Evolutionary conservation across 2,113 vertebrate species (phyloP).

Genomic region (Astur gentilis): DNA sequence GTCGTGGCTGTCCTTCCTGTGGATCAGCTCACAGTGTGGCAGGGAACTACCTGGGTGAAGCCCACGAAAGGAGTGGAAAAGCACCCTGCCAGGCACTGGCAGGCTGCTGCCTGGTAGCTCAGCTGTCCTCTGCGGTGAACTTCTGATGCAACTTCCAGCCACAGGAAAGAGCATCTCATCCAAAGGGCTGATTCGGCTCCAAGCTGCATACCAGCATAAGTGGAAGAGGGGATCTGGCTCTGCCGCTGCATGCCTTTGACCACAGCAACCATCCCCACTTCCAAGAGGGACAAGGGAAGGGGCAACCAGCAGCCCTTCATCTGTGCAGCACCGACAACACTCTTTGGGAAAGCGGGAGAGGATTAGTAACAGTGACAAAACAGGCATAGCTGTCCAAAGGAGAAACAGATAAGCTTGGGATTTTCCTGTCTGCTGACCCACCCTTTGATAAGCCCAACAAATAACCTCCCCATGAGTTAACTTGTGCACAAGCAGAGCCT

Average conservation of each 20-base stretch:
- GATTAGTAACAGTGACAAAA: slow-evolving; percentile 9
- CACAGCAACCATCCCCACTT: background rate
- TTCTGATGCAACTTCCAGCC: slow-evolving; percentile 52
- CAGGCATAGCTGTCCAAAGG: background rate
- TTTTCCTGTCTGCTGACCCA: slow-evolving; percentile 38
- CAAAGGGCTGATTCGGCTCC: background rate
- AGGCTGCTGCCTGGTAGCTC: background rate
- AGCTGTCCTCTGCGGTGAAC: slow-evolving; percentile 5
- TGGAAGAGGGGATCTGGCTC: slow-evolving; percentile 24
- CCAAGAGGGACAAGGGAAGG: background rate
- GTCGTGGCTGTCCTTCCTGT: background rate
- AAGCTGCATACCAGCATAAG: slow-evolving; percentile 19
- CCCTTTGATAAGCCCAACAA: slow-evolving; percentile 23
- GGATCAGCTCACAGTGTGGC: background rate
- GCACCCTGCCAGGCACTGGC: background rate
- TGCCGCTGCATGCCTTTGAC: background rate
- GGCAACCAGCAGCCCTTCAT: background rate
- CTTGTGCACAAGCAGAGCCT: background rate
- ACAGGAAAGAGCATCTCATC: slow-evolving; percentile 29
- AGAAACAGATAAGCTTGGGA: slow-evolving; percentile 12
- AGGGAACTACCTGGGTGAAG: background rate
- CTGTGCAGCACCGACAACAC: background rate
- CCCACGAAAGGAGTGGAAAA: background rate
- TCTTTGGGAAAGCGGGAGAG: background rate
- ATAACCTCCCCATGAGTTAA: background rate